Conservation (phyloP, 2,888 invertebrate species). For the Rhamphomyia laevipes region DNA sequence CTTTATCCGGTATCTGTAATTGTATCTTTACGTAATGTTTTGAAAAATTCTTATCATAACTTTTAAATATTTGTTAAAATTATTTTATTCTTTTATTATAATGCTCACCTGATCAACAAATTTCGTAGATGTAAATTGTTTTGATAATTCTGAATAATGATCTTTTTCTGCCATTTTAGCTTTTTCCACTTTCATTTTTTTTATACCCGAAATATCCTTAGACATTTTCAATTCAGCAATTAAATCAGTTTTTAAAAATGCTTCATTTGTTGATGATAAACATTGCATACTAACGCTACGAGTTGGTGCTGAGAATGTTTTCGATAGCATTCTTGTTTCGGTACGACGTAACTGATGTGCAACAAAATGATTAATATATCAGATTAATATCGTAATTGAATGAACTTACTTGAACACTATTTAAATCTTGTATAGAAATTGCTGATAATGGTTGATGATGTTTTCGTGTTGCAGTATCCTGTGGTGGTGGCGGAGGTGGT, state of each 20-base stretch:
- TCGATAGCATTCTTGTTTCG: slow-evolving; percentile 56
- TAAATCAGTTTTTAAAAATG: slow-evolving; percentile 70
- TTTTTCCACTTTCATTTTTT: slow-evolving; percentile 82
- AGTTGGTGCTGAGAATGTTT: slow-evolving; percentile 74
- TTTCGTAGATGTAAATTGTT: slow-evolving; percentile 71
- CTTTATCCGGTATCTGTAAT: slow-evolving; percentile 74
- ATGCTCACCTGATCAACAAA: slow-evolving; percentile 78
- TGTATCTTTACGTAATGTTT: slow-evolving; percentile 25
- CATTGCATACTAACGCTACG: slow-evolving; percentile 67
- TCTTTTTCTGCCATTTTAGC: slow-evolving; percentile 73
- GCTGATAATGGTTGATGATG: slow-evolving; percentile 69
- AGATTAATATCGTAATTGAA: background rate
- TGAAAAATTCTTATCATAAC: background rate
- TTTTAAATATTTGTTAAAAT: background rate
- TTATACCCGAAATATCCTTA: slow-evolving; percentile 86
- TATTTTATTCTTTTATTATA: slow-evolving; percentile 3
- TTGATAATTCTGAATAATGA: slow-evolving; percentile 71
- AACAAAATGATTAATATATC: background rate
- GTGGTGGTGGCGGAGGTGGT: slow-evolving; percentile 31
- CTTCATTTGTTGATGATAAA: slow-evolving; percentile 51
- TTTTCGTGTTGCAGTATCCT: slow-evolving; percentile 40
- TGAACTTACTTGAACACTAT: slow-evolving; percentile 51
- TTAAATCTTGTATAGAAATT: slow-evolving; percentile 77
- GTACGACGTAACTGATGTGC: slow-evolving; percentile 51
- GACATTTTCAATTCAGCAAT: slow-evolving; percentile 88